Conservation (phyloP, 1,140 invertebrate species). For the Neodiprion virginianus region DNA sequence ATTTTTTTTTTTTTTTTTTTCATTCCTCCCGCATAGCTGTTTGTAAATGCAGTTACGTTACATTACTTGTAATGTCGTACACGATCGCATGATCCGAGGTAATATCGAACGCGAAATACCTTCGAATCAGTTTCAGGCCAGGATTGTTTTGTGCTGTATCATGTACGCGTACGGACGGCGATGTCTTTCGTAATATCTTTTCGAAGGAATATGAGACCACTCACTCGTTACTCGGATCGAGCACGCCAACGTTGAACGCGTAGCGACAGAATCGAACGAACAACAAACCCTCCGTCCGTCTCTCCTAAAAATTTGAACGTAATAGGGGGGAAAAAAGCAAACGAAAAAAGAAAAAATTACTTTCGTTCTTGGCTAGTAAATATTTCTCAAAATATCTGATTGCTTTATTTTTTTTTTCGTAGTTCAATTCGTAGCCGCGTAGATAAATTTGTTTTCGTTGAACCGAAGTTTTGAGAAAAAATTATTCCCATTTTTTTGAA, state of each 20-base stretch:
- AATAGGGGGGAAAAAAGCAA: too few relatives aligned
- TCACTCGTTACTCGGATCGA: neutral
- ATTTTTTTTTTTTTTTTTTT: too few relatives aligned
- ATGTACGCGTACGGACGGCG: constrained; percentile 14
- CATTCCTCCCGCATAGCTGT: too few relatives aligned
- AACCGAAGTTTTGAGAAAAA: too few relatives aligned
- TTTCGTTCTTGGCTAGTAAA: too few relatives aligned
- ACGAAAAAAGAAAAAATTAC: too few relatives aligned
- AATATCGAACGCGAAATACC: constrained; percentile 16
- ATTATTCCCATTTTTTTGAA: too few relatives aligned
- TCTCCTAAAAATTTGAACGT: too few relatives aligned
- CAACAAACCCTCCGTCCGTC: neutral
- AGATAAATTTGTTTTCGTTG: too few relatives aligned
- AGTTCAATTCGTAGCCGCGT: too few relatives aligned
- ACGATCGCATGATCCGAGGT: constrained; percentile 12
- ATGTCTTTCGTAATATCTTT: constrained; percentile 28
- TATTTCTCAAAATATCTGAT: too few relatives aligned
- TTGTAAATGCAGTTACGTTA: neutral
- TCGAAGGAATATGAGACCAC: neutral
- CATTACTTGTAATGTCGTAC: neutral
- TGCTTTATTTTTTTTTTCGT: too few relatives aligned
- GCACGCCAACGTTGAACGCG: neutral
- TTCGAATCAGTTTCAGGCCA: constrained; percentile 9
- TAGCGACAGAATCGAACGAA: neutral
- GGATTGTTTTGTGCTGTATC: constrained; percentile 3